phyloP scores from a whole-genome alignment of 1,140 invertebrate species.

The Rhopalosiphum padi region DNA sequence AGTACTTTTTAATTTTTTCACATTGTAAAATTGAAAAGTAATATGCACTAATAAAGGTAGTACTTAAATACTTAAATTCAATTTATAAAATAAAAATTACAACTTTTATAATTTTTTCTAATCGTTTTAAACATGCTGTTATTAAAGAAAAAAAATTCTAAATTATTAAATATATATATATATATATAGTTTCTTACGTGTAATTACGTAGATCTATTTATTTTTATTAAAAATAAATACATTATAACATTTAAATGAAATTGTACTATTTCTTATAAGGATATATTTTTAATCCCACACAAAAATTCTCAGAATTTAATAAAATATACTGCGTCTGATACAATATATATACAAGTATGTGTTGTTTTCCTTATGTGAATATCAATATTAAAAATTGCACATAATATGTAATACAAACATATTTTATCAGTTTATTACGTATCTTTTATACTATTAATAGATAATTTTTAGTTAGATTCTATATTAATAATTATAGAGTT shows the following conservation, averaged over 20 bases:
- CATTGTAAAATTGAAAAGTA: neutral
- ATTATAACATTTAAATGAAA: neutral
- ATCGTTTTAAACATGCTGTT: neutral
- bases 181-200: neutral
- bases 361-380: neutral
- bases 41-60: neutral
- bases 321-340: neutral
- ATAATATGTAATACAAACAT: neutral
- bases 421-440: neutral
- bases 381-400: neutral
- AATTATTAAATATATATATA: neutral
- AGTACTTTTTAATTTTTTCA: neutral
- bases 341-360: neutral
- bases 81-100: neutral
- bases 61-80: neutral
- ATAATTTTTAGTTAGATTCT: neutral
- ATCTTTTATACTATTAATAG: neutral
- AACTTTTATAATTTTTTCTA: neutral
- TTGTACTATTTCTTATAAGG: neutral
- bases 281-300: conserved; percentile 13
- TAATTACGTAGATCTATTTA: neutral
- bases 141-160: neutral
- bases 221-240: neutral
- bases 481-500: neutral
- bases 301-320: neutral